phyloP scores from a whole-genome alignment of 2,797 vertebrate genomes.

The Pangasius sanitwongsei region DNA sequence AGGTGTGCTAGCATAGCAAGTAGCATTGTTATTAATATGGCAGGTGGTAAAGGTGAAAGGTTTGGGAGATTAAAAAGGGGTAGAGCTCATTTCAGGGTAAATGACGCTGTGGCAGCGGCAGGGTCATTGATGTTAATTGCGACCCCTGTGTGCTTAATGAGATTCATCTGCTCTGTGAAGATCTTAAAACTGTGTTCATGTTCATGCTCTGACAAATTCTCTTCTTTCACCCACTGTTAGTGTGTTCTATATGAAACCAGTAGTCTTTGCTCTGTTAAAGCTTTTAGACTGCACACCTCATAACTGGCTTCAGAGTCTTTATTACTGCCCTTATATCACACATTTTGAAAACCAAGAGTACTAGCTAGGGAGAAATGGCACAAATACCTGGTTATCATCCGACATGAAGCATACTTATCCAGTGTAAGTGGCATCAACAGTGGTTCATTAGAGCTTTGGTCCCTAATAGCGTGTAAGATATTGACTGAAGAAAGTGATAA shows the following conservation, averaged over 20 bases:
- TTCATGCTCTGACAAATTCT: conserved; percentile 13
- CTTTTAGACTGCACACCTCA: not conserved
- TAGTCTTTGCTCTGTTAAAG: conserved; percentile 45
- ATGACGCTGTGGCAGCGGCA: conserved; percentile 29
- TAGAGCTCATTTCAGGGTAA: conserved; percentile 46
- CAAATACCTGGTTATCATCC: not conserved
- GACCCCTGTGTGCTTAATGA: conserved; percentile 57
- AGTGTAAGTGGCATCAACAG: not conserved
- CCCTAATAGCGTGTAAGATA: conserved; percentile 26
- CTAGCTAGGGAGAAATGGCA: not conserved
- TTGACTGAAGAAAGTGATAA: conserved; percentile 40
- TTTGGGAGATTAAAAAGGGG: conserved; percentile 56
- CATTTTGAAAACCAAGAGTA: too few species aligned
- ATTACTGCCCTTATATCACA: not conserved
- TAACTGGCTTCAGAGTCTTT: not conserved
- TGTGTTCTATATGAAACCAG: not conserved
- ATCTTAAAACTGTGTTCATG: not conserved
- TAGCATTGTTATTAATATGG: conserved; percentile 51
- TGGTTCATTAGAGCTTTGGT: not conserved
- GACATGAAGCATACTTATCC: not conserved
- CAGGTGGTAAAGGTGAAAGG: conserved; percentile 56
- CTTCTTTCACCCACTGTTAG: not conserved
- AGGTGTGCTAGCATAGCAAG: conserved; percentile 9
- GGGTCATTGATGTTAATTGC: conserved; percentile 53
- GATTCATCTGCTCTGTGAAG: conserved; percentile 47